A percentile compares a stretch with the other conserved stretches of the same genome.
Conservation (phyloP, 2,888 invertebrate species). For the Monochamus alternatus region DNA sequence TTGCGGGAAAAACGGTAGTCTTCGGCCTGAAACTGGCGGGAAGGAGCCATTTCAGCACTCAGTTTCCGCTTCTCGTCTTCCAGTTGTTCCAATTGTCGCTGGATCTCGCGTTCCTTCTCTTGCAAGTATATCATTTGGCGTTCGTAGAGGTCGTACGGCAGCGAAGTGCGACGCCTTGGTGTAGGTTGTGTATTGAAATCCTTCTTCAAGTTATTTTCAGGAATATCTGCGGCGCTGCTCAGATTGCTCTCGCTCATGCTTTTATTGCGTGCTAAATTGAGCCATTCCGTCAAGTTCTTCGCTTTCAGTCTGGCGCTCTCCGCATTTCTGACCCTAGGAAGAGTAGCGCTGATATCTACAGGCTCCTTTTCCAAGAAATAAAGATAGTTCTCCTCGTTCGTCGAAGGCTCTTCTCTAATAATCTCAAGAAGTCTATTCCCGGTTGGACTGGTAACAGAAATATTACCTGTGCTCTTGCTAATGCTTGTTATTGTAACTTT, state of each 20-base stretch:
- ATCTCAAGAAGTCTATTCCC: constrained; percentile 77
- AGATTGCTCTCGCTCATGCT: constrained; percentile 62
- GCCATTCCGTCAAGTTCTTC: constrained; percentile 72
- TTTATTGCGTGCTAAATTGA: constrained; percentile 69
- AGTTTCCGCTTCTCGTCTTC: constrained; percentile 74
- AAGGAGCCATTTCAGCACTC: constrained; percentile 65
- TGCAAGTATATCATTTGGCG: constrained; percentile 79
- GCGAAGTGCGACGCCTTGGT: constrained; percentile 72
- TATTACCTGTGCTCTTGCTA: constrained; percentile 33
- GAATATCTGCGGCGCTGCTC: constrained; percentile 50
- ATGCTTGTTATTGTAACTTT: constrained; percentile 43
- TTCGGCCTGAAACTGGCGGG: constrained; percentile 70
- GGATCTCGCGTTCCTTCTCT: constrained; percentile 80
- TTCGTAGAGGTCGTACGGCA: constrained; percentile 79
- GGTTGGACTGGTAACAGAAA: constrained; percentile 43
- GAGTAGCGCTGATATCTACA: constrained; percentile 41
- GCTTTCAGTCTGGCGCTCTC: constrained; percentile 64
- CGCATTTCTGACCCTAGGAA: constrained; percentile 42
- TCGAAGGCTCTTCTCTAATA: constrained; percentile 72
- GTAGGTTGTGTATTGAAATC: constrained; percentile 44
- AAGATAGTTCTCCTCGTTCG: constrained; percentile 43
- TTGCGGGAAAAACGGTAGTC: constrained; percentile 70
- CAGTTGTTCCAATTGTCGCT: constrained; percentile 77
- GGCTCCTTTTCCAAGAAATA: constrained; percentile 51
- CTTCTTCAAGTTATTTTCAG: constrained; percentile 56